Base-by-base conservation (phyloP, 1,140 invertebrate genomes). In the Drosophila varians region DNA sequence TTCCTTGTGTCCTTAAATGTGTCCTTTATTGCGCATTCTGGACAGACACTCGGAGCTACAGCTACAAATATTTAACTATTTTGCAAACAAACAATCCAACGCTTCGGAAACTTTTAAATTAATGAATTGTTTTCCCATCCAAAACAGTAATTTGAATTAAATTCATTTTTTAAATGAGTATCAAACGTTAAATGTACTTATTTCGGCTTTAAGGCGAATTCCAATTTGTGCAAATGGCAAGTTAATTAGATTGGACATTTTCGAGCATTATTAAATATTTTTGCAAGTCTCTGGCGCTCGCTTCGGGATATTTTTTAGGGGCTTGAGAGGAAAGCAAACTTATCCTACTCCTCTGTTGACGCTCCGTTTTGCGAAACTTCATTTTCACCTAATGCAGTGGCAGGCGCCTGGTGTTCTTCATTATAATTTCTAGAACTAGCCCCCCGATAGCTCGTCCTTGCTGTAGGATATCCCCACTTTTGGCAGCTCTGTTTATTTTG, bases 341-440 rank as follows among this genome's bases (percentile, higher is more conserved):
- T n/a, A n/a, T n/a, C n/a, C n/a, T n/a, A n/a, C n/a, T n/a, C n/a
- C n/a, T n/a, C n/a, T n/a, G n/a, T n/a, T n/a, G n/a, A n/a, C 36
- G 28, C 62, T 4, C 55, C 38, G 53, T 71, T 71, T 65, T 51
- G 28, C 11, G 40, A 57, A 84, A 83, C 71, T 84, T 78, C 47
- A 74, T 78, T 74, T 78, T 42, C 64, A 77, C 78, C 74, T 70
- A 74, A 77, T 68, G 79, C 75, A 40, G 40, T 58, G 47, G 38
- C 26, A 64, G 57, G 14, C 12, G 1, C 14, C 36, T 14, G 36
- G 14, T 38, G 49, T 38, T 42, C 49, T 70, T 84, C 61, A 84
- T 83, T 78, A 83, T 84, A 84, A 74, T 83, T 74, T 78, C 57
- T 65, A 57, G 55, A 84, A 34, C 66, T 71, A 16, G 31, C 47